Conservation (phyloP, 2,113 vertebrate genomes). For the Scortum barcoo region DNA sequence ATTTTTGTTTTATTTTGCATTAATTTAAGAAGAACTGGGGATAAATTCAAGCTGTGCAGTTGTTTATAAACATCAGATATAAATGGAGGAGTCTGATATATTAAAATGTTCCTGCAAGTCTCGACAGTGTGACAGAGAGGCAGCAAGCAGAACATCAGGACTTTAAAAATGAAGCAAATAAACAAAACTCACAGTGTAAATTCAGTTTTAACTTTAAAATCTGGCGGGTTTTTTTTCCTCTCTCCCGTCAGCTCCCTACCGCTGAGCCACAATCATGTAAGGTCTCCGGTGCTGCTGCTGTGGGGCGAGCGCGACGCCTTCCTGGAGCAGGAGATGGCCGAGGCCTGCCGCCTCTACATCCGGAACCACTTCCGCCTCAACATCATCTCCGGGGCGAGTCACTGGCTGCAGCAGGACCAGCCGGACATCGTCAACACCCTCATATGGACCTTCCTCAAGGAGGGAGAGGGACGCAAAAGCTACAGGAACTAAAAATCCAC, state of each 20-base stretch:
- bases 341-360: slow-evolving; percentile 93
- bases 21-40: no score
- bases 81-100: no score
- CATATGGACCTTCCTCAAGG: slow-evolving; percentile 99
- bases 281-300: slow-evolving; percentile 92
- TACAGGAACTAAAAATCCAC: slow-evolving; percentile 83
- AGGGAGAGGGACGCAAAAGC: slow-evolving; percentile 90
- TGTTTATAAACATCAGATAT: neutral
- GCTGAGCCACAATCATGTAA: slow-evolving; percentile 90
- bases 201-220: neutral
- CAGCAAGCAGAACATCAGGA: neutral
- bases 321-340: slow-evolving; percentile 96
- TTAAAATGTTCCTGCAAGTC: neutral
- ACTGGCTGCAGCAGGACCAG: slow-evolving; percentile 99
- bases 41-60: neutral
- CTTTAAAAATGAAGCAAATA: neutral
- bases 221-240: neutral
- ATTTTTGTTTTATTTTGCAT: no score
- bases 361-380: slow-evolving; percentile 95
- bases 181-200: neutral
- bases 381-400: slow-evolving; percentile 95
- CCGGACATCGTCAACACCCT: slow-evolving; percentile 97
- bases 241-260: slow-evolving; percentile 89
- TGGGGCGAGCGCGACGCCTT: slow-evolving; percentile 97
- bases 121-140: neutral